These are phyloP conservation scores for Vanessa cardui DNA, from an alignment of 2,888 invertebrate species.

Conservation along the genomic window DNA sequence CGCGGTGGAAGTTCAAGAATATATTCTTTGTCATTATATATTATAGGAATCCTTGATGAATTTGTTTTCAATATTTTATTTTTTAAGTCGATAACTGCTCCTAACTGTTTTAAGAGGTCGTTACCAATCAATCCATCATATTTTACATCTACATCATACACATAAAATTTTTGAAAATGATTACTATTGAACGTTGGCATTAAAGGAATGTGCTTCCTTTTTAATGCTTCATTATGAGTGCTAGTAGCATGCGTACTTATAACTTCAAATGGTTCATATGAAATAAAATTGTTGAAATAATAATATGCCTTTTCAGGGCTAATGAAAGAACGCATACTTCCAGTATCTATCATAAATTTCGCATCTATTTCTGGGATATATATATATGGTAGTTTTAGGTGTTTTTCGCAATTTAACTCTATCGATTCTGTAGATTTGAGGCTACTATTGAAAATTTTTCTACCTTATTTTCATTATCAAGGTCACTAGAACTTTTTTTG, in stretches of 20 bases:
- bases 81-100: slow-evolving; percentile 34
- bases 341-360: slow-evolving; percentile 39
- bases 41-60: slow-evolving; percentile 29
- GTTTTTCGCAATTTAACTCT: slow-evolving; percentile 2
- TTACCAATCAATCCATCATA: slow-evolving; percentile 39
- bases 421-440: background rate
- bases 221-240: too few species aligned
- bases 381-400: slow-evolving; percentile 34
- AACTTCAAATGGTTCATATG: slow-evolving; percentile 35
- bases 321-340: slow-evolving; percentile 35
- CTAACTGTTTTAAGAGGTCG: slow-evolving; percentile 37
- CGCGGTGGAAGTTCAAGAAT: background rate
- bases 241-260: slow-evolving; percentile 28
- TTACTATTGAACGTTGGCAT: too few species aligned
- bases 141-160: slow-evolving; percentile 30
- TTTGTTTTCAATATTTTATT: slow-evolving; percentile 26
- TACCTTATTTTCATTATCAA: too few species aligned
- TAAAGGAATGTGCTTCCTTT: too few species aligned
- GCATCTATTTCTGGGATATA: slow-evolving; percentile 33
- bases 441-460: slow-evolving; percentile 2
- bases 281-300: slow-evolving; percentile 20
- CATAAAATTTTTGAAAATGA: slow-evolving; percentile 33
- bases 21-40: slow-evolving; percentile 10
- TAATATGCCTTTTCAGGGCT: slow-evolving; percentile 2
- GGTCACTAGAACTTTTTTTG: too few species aligned